phyloP scores from a whole-genome alignment of 2,888 invertebrate species.

The Campopleginae sp. region DNA sequence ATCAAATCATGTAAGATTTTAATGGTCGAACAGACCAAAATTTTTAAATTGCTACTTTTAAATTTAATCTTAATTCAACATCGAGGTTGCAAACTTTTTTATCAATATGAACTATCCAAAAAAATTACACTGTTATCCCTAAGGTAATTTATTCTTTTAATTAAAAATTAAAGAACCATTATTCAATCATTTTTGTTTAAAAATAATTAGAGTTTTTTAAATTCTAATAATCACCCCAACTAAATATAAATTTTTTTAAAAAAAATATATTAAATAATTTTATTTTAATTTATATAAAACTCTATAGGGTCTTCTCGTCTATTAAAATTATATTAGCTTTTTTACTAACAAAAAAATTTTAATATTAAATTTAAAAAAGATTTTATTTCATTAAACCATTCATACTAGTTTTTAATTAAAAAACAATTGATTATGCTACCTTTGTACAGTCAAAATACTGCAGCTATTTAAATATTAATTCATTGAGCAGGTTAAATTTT shows the following conservation, averaged over 20 bases:
- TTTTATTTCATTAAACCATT: conserved; percentile 89
- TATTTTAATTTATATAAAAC: conserved; percentile 85
- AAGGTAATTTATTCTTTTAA: conserved; percentile 92
- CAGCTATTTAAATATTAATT: conserved; percentile 89
- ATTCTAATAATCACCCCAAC: conserved; percentile 89
- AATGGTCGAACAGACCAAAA: conserved; percentile 93
- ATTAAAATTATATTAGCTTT: conserved; percentile 87
- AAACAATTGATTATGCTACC: conserved; percentile 93
- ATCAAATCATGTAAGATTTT: conserved; percentile 95
- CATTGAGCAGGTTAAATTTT: conserved; percentile 91
- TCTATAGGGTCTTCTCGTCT: conserved; percentile 93
- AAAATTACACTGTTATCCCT: conserved; percentile 94
- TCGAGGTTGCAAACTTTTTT: conserved; percentile 93
- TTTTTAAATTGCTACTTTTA: conserved; percentile 88
- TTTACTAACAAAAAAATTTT: conserved; percentile 87
- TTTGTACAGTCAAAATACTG: conserved; percentile 92
- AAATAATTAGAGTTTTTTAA: conserved; percentile 85
- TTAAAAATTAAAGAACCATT: conserved; percentile 86
- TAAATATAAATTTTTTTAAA: conserved; percentile 87
- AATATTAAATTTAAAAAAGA: conserved; percentile 86
- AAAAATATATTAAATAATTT: conserved; percentile 84
- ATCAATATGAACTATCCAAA: conserved; percentile 90
- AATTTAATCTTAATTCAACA: conserved; percentile 92
- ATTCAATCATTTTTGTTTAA: conserved; percentile 83
- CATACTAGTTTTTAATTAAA: conserved; percentile 92